phyloP scores from a whole-genome alignment of 2,113 vertebrate genomes.

The Limnothrissa miodon region DNA sequence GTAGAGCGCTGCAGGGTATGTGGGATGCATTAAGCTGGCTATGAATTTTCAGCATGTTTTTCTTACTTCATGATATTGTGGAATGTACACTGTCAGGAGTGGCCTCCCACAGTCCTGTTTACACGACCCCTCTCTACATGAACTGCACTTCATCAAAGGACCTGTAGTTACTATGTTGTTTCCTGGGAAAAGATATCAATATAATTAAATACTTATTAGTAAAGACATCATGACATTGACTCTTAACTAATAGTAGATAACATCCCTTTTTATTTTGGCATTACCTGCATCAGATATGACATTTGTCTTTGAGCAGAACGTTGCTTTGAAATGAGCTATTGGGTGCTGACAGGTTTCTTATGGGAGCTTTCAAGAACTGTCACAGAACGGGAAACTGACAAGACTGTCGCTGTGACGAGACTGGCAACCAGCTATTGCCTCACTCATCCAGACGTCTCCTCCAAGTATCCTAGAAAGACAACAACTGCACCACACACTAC shows the following conservation, averaged over 20 bases:
- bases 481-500: background rate
- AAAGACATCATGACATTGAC: background rate
- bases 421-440: background rate
- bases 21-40: background rate
- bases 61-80: background rate
- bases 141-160: background rate
- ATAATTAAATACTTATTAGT: background rate
- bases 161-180: background rate
- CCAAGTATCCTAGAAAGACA: background rate
- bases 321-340: background rate
- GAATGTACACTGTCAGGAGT: background rate
- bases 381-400: background rate
- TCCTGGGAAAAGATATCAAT: background rate
- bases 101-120: background rate
- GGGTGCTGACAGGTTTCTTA: background rate
- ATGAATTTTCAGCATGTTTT: background rate
- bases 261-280: background rate
- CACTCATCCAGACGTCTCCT: background rate
- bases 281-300: background rate
- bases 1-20: background rate
- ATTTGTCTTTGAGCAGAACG: background rate
- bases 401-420: background rate
- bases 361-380: background rate
- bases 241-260: background rate
- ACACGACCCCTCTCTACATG: background rate